Evolutionary conservation across 2,888 invertebrate species (phyloP).

Genomic region (Drosophila monieri): DNA sequence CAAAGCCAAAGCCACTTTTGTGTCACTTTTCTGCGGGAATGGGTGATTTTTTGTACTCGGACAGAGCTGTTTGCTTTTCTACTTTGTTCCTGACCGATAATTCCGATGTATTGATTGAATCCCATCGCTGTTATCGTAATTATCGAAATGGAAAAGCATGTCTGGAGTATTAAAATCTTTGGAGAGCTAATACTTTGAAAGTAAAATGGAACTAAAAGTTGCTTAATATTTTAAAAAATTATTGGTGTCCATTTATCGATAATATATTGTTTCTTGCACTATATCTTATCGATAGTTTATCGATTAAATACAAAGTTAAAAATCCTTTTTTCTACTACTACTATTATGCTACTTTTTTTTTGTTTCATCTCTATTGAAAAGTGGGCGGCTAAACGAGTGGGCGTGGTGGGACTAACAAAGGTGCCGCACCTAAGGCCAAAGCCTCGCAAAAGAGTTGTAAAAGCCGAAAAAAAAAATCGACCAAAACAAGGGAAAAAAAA

Average conservation of each 20-base stretch:
- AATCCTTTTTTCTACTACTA: no score
- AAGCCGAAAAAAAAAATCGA: constrained; percentile 31
- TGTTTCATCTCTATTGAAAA: background rate
- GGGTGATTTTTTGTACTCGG: constrained; percentile 1
- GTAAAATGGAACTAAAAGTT: background rate
- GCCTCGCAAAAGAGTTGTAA: constrained; percentile 25
- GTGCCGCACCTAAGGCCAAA: constrained; percentile 44
- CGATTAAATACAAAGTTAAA: no score
- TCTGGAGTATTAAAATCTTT: background rate
- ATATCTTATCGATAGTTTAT: no score
- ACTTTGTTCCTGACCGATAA: background rate
- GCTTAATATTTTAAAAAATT: background rate
- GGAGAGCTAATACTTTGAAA: background rate
- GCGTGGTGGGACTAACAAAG: constrained; percentile 62
- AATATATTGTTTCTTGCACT: no score
- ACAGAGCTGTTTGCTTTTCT: constrained; percentile 1
- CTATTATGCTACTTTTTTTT: no score
- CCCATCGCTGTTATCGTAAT: background rate
- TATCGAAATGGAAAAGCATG: background rate
- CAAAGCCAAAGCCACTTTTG: constrained; percentile 43
- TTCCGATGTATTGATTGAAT: constrained; percentile 1
- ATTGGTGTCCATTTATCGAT: background rate
- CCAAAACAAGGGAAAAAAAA: constrained; percentile 9
- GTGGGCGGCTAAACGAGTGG: constrained; percentile 17
- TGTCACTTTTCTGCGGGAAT: constrained; percentile 30